These are phyloP conservation scores for Cranoglanis bouderius DNA, from an alignment of 2,113 vertebrate species.

Conservation along the genomic window DNA sequence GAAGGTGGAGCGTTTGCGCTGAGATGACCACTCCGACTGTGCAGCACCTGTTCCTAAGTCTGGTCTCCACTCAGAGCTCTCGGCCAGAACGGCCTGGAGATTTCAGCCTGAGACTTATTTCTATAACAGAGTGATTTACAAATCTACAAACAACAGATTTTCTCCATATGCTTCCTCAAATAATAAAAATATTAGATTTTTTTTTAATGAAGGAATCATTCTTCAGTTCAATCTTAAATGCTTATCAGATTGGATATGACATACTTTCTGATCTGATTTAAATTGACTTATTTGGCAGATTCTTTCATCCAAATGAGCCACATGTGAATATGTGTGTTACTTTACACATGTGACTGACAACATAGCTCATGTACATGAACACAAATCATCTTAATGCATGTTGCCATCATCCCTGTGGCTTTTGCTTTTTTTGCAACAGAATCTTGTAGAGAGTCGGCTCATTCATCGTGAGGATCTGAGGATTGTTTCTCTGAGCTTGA, in stretches of 20 bases:
- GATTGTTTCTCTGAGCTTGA: not conserved
- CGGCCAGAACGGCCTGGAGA: conserved; percentile 30
- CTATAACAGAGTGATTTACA: conserved; percentile 5
- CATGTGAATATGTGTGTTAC: not conserved
- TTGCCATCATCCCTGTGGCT: not conserved
- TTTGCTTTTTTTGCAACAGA: not conserved
- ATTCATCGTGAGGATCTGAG: not conserved
- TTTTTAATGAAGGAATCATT: not conserved
- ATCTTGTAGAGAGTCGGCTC: not conserved
- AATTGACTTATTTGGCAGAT: not conserved
- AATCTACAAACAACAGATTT: conserved; percentile 14
- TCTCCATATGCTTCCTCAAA: not conserved
- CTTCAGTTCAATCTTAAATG: not conserved
- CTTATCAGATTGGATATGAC: not conserved
- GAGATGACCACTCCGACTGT: conserved; percentile 43
- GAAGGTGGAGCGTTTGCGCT: conserved; percentile 35
- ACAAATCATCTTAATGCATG: not conserved
- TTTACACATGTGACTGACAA: not conserved
- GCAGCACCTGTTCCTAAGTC: conserved; percentile 52
- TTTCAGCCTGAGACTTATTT: conserved; percentile 21
- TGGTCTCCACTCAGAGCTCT: conserved; percentile 29
- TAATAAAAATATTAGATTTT: no score
- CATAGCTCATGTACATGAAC: not conserved
- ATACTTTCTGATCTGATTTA: not conserved
- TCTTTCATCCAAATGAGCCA: not conserved